Conservation (phyloP, 2,113 vertebrate species). For the Eptesicus fuscus region DNA sequence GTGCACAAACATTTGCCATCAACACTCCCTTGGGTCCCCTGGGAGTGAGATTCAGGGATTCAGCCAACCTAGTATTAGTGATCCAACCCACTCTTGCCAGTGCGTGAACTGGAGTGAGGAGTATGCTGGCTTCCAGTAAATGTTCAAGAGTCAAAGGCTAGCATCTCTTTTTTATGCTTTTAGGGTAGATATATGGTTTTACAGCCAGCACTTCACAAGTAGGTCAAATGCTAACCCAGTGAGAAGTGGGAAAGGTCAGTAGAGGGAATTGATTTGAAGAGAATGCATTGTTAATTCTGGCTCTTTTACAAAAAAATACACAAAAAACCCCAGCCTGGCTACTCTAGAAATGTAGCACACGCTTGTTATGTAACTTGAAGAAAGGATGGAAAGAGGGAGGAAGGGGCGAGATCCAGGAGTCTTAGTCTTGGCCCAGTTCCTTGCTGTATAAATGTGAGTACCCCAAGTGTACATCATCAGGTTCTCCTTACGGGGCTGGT, state of each 20-base stretch:
- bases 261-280: background rate
- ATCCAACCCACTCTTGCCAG: background rate
- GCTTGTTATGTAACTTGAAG: background rate
- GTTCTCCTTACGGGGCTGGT: background rate
- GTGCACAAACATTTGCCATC: background rate
- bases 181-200: background rate
- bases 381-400: background rate
- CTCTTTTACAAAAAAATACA: background rate
- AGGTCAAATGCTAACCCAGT: conserved; percentile 10
- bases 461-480: too few species aligned
- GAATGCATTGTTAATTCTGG: background rate
- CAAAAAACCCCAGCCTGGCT: background rate
- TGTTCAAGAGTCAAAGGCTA: background rate
- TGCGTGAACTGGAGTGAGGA: background rate
- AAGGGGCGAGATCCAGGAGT: background rate
- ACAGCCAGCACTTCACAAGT: background rate
- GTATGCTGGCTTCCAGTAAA: background rate
- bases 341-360: background rate
- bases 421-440: background rate
- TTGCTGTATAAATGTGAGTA: background rate
- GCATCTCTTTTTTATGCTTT: background rate
- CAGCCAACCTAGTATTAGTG: background rate
- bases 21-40: background rate
- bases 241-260: background rate
- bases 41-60: background rate